phyloP scores from a whole-genome alignment of 1,140 invertebrate species.

The Euwallacea fornicatus region DNA sequence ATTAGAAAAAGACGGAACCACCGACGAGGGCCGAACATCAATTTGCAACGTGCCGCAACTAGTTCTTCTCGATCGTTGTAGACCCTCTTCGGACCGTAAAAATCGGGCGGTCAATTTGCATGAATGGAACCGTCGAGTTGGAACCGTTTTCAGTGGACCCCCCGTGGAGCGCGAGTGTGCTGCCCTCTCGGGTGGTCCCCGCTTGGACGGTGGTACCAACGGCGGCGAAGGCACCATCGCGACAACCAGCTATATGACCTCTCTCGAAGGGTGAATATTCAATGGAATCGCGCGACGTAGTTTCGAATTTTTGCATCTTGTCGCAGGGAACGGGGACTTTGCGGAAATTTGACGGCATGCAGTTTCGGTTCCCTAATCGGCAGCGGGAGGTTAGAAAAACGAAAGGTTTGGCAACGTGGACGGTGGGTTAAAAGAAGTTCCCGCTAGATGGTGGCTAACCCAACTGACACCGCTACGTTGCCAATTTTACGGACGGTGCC shows the following conservation, averaged over 20 bases:
- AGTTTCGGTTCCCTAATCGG: too few relatives aligned
- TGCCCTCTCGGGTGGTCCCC: constrained; percentile 32
- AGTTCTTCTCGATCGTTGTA: neutral
- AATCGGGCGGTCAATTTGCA: constrained; percentile 31
- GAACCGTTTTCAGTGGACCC: constrained; percentile 29
- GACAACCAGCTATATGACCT: constrained; percentile 4
- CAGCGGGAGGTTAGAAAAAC: too few relatives aligned
- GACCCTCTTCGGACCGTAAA: neutral
- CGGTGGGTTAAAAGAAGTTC: too few relatives aligned
- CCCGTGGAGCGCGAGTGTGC: constrained; percentile 32
- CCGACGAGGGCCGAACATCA: neutral
- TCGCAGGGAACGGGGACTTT: too few relatives aligned
- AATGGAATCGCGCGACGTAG: too few relatives aligned
- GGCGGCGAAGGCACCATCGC: constrained; percentile 17
- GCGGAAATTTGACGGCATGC: too few relatives aligned
- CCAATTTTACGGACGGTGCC: too few relatives aligned
- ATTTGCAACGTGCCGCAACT: constrained; percentile 2
- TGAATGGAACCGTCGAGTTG: constrained; percentile 36
- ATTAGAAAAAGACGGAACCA: neutral
- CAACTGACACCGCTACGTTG: too few relatives aligned
- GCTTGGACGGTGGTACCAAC: constrained; percentile 9
- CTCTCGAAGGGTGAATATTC: too few relatives aligned
- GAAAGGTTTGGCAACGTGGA: too few relatives aligned
- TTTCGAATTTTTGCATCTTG: too few relatives aligned
- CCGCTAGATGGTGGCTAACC: too few relatives aligned